Percentiles rank a stretch among this genome's conserved stretches.
Evolutionary conservation across 2,888 invertebrate species (phyloP).

Genomic region (Sinopyrophorus schimmeli): DNA sequence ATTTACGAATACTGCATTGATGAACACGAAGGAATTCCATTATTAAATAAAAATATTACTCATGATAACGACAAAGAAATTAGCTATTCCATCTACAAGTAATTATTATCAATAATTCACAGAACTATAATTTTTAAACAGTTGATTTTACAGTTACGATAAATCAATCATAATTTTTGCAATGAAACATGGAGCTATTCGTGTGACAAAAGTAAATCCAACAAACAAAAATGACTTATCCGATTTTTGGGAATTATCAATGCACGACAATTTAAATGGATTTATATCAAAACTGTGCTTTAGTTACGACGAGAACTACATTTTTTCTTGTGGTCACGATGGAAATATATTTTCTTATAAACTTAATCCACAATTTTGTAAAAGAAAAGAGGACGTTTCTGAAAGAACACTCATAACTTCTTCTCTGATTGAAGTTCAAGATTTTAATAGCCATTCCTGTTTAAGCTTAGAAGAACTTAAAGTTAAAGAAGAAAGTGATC

Average conservation of each 20-base stretch:
- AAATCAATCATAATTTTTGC: constrained; percentile 62
- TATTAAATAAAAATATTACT: constrained; percentile 57
- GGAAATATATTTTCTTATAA: constrained; percentile 76
- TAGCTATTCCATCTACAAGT: constrained; percentile 59
- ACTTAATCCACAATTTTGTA: constrained; percentile 56
- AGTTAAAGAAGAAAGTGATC: constrained; percentile 67
- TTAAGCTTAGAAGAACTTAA: constrained; percentile 68
- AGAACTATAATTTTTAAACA: too few species aligned
- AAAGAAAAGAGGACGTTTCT: too few species aligned
- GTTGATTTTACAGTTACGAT: too few species aligned
- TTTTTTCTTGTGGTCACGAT: constrained; percentile 67
- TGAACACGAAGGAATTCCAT: constrained; percentile 52
- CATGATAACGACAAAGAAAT: constrained; percentile 64
- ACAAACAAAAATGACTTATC: constrained; percentile 59
- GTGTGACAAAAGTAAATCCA: constrained; percentile 58
- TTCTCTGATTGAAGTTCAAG: constrained; percentile 43
- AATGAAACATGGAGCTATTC: constrained; percentile 63
- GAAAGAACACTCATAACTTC: too few species aligned
- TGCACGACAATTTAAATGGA: constrained; percentile 77
- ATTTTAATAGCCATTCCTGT: constrained; percentile 49
- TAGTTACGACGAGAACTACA: constrained; percentile 63
- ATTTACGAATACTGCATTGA: constrained; percentile 69
- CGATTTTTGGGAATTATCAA: constrained; percentile 69
- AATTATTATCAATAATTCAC: constrained; percentile 61
- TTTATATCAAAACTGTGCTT: constrained; percentile 66